phyloP scores from a whole-genome alignment of 2,888 invertebrate species.

The Encarsia formosa region DNA sequence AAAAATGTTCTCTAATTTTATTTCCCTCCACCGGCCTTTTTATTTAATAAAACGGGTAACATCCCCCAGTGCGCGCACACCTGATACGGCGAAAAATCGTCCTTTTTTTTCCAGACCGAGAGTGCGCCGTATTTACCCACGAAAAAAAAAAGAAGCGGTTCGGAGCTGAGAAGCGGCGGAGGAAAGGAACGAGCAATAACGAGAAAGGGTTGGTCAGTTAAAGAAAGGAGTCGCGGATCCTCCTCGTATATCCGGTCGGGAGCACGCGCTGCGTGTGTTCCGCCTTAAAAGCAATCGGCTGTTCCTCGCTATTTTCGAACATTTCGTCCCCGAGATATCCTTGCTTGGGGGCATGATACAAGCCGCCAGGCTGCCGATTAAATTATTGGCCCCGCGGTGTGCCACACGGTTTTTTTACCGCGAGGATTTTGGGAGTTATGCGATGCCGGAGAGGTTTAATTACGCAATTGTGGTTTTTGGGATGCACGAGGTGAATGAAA shows the following conservation, averaged over 20 bases:
- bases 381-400: no score
- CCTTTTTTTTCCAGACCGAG: no score
- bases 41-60: slow-evolving; percentile 18
- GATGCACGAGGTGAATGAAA: no score
- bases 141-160: slow-evolving; percentile 1
- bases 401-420: no score
- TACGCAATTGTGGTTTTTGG: no score
- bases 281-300: slow-evolving; percentile 48
- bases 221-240: slow-evolving; percentile 26
- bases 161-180: slow-evolving; percentile 1
- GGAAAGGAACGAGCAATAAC: slow-evolving; percentile 19
- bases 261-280: slow-evolving; percentile 27
- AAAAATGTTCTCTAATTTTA: slow-evolving; percentile 17
- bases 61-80: background rate
- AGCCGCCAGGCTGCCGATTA: slow-evolving; percentile 37
- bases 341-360: slow-evolving; percentile 28
- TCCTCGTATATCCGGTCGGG: slow-evolving; percentile 21
- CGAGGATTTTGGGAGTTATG: no score
- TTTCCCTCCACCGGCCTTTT: slow-evolving; percentile 11
- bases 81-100: no score
- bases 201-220: slow-evolving; percentile 15
- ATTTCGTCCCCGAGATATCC: slow-evolving; percentile 41
- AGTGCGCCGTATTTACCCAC: background rate
- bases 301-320: slow-evolving; percentile 45
- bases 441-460: no score